Percentiles rank a stretch among this genome's conserved stretches.
phyloP scores from a whole-genome alignment of 1,140 invertebrate genomes.

The Ptiloglossa arizonensis region DNA sequence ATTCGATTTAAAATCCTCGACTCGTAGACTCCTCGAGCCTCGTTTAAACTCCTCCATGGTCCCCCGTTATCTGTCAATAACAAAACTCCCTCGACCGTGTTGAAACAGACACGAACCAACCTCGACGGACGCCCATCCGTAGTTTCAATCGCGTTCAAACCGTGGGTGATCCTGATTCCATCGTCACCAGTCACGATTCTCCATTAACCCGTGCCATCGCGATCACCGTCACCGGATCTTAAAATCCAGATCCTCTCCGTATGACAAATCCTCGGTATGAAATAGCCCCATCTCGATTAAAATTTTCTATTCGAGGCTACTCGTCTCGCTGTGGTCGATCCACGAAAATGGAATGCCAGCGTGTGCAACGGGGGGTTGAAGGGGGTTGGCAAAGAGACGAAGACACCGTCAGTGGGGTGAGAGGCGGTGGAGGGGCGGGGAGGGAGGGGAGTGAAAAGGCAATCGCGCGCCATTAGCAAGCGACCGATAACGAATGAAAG shows the following conservation, averaged over 20 bases:
- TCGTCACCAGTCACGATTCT: background rate
- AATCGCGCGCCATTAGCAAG: constrained; percentile 67
- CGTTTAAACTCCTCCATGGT: too few species aligned
- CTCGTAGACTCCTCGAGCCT: too few species aligned
- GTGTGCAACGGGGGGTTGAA: constrained; percentile 1
- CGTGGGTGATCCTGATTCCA: background rate
- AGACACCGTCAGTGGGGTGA: background rate
- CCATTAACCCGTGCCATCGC: constrained; percentile 8
- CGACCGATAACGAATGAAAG: constrained; percentile 68
- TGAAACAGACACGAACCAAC: too few species aligned
- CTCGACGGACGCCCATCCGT: too few species aligned
- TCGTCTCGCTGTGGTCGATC: background rate
- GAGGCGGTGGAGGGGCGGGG: too few species aligned
- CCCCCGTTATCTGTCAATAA: too few species aligned
- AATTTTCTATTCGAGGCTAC: background rate
- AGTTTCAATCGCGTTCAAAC: background rate
- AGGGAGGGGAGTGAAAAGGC: constrained; percentile 52
- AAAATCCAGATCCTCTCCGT: background rate
- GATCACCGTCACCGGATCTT: background rate
- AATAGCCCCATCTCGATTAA: constrained; percentile 17
- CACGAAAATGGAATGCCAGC: constrained; percentile 32
- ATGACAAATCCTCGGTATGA: background rate
- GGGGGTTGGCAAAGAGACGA: background rate
- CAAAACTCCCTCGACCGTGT: too few species aligned
- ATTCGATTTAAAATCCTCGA: too few species aligned